A percentile compares a stretch with the other conserved stretches of the same genome.
Conservation (phyloP, 2,888 invertebrate genomes). For the Parnassius glacialis region DNA sequence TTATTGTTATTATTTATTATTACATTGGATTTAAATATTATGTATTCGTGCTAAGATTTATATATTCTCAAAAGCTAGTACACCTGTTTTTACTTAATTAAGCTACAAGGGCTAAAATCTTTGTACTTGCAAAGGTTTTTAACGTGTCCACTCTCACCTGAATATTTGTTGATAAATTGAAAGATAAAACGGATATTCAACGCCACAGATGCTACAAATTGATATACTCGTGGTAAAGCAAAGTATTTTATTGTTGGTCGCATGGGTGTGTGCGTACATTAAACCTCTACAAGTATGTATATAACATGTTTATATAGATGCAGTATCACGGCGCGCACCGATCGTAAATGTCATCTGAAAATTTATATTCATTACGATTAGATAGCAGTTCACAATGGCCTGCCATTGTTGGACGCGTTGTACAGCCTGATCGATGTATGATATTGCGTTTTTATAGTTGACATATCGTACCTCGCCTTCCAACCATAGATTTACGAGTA, state of each 20-base stretch:
- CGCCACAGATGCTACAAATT: constrained; percentile 61
- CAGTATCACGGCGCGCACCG: constrained; percentile 71
- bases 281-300: constrained; percentile 48
- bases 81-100: too few relatives aligned
- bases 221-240: constrained; percentile 50
- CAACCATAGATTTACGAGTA: constrained; percentile 50
- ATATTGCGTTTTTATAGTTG: constrained; percentile 72
- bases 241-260: constrained; percentile 1
- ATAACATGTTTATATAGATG: constrained; percentile 70
- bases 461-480: constrained; percentile 46
- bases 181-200: constrained; percentile 58
- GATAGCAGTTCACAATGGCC: constrained; percentile 73
- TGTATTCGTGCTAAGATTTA: too few relatives aligned
- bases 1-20: too few relatives aligned
- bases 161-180: constrained; percentile 60
- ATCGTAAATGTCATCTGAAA: constrained; percentile 80
- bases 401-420: constrained; percentile 65
- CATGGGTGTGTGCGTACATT: constrained; percentile 59
- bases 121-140: too few relatives aligned
- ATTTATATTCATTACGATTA: constrained; percentile 81
- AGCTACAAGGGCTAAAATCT: too few relatives aligned
- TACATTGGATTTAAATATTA: too few relatives aligned
- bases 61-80: too few relatives aligned
- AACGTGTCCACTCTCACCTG: constrained; percentile 32
- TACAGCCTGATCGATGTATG: constrained; percentile 74